Conservation (phyloP, 1,140 invertebrate genomes). For the Hyphantria cunea region DNA sequence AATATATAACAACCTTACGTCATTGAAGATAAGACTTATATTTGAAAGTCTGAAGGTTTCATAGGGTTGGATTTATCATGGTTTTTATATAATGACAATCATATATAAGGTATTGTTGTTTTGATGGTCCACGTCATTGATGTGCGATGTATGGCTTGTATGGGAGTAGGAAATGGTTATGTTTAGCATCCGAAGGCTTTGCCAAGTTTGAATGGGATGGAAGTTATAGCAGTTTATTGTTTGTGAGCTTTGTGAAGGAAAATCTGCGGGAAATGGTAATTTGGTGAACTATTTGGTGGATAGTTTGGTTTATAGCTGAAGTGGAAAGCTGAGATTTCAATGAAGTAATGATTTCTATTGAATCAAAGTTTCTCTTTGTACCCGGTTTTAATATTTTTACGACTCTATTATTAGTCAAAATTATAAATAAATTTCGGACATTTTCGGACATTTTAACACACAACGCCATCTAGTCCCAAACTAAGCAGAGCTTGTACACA, state of each 20-base stretch:
- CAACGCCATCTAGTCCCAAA: too few species aligned
- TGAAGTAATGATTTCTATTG: not conserved
- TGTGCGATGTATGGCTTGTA: constrained; percentile 62
- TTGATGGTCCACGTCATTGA: constrained; percentile 73
- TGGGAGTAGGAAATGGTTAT: constrained; percentile 76
- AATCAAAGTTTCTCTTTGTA: not conserved
- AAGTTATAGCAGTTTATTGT: constrained; percentile 47
- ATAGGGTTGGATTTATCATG: constrained; percentile 22
- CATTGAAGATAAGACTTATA: constrained; percentile 31
- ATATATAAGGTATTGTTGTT: constrained; percentile 79
- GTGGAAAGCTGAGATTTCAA: not conserved
- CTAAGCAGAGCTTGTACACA: too few species aligned
- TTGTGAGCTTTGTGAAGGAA: constrained; percentile 10
- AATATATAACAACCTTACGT: constrained; percentile 28
- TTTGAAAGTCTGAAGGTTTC: constrained; percentile 7
- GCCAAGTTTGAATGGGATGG: constrained; percentile 57
- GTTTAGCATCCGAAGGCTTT: constrained; percentile 51
- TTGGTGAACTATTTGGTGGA: not conserved
- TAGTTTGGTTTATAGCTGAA: not conserved
- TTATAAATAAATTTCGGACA: too few species aligned
- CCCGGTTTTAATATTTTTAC: too few species aligned
- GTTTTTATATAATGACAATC: constrained; percentile 59
- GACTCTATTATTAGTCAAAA: too few species aligned
- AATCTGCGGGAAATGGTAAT: constrained; percentile 1
- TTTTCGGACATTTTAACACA: too few species aligned